Percentiles rank a stretch among this genome's conserved stretches.
Evolutionary conservation across 2,797 vertebrate genomes (phyloP).

Genomic region (Crypturellus tataupa): DNA sequence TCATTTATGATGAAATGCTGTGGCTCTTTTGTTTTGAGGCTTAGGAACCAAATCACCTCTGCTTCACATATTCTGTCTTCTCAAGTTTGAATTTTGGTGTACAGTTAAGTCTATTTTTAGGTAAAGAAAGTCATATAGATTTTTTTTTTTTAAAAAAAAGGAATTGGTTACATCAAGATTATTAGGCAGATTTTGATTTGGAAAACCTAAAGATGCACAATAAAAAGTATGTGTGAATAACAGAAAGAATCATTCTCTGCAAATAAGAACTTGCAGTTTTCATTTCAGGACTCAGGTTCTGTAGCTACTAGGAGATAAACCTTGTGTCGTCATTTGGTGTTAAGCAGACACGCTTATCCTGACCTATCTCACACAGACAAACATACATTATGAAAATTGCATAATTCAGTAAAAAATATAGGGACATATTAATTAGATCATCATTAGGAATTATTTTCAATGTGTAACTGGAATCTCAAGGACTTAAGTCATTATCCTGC

Average conservation of each 20-base stretch:
- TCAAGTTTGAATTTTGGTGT: background rate
- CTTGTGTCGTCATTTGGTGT: background rate
- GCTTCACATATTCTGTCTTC: background rate
- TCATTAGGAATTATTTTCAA: background rate
- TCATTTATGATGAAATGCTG: conserved; percentile 77
- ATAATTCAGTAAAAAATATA: background rate
- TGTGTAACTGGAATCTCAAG: background rate
- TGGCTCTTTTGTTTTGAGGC: conserved; percentile 47
- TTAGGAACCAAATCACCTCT: background rate
- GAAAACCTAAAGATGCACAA: background rate
- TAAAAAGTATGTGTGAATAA: background rate
- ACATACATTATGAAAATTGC: background rate
- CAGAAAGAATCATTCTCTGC: background rate
- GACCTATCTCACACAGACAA: background rate
- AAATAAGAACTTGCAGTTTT: background rate
- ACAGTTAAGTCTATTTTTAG: background rate
- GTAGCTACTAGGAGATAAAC: background rate
- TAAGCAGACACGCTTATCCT: background rate
- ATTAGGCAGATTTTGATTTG: conserved; percentile 2
- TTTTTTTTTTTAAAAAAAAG: background rate
- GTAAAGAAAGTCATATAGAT: background rate
- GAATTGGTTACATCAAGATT: background rate
- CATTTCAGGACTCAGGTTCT: background rate
- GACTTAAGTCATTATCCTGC: background rate
- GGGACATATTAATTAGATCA: background rate